Conservation (phyloP, 2,113 vertebrate species). For the Thamnaconus septentrionalis region DNA sequence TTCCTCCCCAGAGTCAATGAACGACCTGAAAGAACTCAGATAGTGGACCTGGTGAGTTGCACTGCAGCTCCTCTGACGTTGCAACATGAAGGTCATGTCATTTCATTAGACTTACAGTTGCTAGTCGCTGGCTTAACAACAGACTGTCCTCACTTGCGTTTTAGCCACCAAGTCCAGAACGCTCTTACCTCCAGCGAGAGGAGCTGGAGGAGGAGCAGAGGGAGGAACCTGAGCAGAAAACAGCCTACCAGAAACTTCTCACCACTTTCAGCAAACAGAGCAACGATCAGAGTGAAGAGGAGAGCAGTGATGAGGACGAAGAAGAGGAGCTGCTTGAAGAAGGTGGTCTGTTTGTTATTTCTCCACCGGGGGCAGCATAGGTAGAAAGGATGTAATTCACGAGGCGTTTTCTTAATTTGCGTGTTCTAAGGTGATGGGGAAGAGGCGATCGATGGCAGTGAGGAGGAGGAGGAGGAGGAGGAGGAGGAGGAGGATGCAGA, state of each 20-base stretch:
- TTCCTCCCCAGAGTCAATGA: conserved; percentile 78
- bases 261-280: conserved; percentile 79
- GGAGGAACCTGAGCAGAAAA: conserved; percentile 79
- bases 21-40: conserved; percentile 77
- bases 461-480: conserved; percentile 72
- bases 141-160: not conserved
- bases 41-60: conserved; percentile 85
- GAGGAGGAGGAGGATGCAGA: conserved; percentile 46
- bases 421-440: no score
- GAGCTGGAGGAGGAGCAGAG: conserved; percentile 76
- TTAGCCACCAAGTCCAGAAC: conserved; percentile 81
- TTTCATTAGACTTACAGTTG: not conserved
- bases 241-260: conserved; percentile 90
- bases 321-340: conserved; percentile 64
- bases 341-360: conserved; percentile 16
- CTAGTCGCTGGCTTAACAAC: no score
- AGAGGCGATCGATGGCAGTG: conserved; percentile 12
- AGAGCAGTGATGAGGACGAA: conserved; percentile 64
- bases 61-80: not conserved
- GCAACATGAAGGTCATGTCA: not conserved
- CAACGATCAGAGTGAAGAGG: conserved; percentile 70
- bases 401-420: not conserved
- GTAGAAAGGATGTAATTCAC: not conserved
- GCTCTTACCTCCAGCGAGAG: conserved; percentile 73
- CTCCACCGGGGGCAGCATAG: not conserved